Percentiles rank a stretch among this genome's conserved stretches.
These are phyloP conservation scores for Hyles euphorbiae DNA, from an alignment of 1,140 invertebrate genomes.

Conservation along the genomic window DNA sequence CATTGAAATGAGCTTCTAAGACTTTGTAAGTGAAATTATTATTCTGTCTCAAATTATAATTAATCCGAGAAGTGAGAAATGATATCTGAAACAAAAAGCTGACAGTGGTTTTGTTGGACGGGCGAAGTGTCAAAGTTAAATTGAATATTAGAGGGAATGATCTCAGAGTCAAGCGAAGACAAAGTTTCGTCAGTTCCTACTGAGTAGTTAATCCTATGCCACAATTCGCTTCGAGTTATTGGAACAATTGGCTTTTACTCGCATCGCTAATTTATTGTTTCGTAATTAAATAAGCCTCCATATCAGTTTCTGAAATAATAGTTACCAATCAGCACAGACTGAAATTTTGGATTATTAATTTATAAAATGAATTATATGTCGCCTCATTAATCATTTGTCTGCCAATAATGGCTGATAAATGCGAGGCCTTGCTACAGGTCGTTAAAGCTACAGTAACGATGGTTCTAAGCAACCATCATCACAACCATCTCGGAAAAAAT, in stretches of 20 bases:
- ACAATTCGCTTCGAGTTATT: conserved; percentile 66
- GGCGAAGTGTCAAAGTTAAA: conserved; percentile 73
- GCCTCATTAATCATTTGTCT: too few relatives aligned
- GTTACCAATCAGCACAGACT: too few relatives aligned
- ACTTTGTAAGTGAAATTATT: conserved; percentile 22
- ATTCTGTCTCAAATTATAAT: conserved; percentile 42
- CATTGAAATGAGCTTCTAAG: conserved; percentile 15
- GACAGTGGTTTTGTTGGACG: conserved; percentile 59
- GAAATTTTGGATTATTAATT: too few relatives aligned
- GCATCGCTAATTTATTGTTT: conserved; percentile 55
- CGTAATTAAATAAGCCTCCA: background rate
- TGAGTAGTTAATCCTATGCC: conserved; percentile 70
- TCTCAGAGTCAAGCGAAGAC: conserved; percentile 36
- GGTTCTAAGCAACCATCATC: too few relatives aligned
- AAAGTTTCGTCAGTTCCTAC: conserved; percentile 51
- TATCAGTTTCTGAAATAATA: too few relatives aligned
- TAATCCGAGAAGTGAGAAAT: conserved; percentile 27
- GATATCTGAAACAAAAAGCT: conserved; percentile 54
- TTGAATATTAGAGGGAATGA: conserved; percentile 73
- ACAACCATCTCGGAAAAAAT: too few relatives aligned
- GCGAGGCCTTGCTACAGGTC: too few relatives aligned
- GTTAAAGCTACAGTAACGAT: too few relatives aligned
- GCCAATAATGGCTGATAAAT: too few relatives aligned
- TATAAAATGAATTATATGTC: too few relatives aligned
- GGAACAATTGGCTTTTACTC: conserved; percentile 56